These are phyloP conservation scores for Archips crataeganus DNA, from an alignment of 2,888 invertebrate species.

Conservation along the genomic window DNA sequence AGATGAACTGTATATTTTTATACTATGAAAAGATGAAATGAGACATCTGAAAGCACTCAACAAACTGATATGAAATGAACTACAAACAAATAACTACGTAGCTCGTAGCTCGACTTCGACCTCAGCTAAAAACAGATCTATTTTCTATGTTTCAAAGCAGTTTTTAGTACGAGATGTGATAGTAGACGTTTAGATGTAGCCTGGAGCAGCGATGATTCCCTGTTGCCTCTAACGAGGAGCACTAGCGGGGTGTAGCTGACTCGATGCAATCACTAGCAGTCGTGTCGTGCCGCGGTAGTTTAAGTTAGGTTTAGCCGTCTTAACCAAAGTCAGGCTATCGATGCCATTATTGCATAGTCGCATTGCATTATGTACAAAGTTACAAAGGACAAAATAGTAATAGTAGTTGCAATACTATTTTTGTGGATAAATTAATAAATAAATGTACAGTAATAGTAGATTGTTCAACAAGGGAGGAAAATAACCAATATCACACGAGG, in stretches of 20 bases:
- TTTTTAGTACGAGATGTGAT: background rate
- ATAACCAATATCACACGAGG: no score
- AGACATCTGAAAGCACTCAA: background rate
- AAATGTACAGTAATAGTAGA: no score
- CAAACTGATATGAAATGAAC: background rate
- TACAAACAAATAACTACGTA: background rate
- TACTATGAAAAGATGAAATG: conserved; percentile 1
- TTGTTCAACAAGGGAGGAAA: no score
- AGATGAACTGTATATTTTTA: conserved; percentile 24
- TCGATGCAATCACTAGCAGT: background rate
- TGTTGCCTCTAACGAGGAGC: background rate
- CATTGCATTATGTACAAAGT: no score
- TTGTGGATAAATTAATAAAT: no score
- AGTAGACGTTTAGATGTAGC: background rate
- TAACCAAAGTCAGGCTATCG: no score
- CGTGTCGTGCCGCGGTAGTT: background rate
- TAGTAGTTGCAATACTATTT: no score
- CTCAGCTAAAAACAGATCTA: background rate
- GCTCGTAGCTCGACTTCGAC: background rate
- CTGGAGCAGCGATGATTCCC: background rate
- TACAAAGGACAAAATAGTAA: no score
- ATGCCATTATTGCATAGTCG: no score
- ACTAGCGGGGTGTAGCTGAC: background rate
- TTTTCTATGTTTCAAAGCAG: background rate
- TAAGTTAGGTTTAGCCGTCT: no score